A percentile compares a stretch with the other conserved stretches of the same genome.
Evolutionary conservation across 2,797 vertebrate species (phyloP).

Genomic region (Emydoidea blandingii): DNA sequence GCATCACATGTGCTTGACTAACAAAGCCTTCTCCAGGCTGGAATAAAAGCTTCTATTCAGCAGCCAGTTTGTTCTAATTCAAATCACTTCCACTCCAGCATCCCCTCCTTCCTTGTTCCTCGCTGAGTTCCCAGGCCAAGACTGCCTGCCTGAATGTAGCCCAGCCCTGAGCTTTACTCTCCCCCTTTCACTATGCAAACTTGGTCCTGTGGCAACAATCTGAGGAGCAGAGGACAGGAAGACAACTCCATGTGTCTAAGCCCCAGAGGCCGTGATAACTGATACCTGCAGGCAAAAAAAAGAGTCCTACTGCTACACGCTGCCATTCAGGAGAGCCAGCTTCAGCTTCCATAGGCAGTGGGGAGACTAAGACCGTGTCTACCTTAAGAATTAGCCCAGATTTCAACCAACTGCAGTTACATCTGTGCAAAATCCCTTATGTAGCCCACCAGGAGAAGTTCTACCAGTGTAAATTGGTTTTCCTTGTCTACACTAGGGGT

Average conservation of each 20-base stretch:
- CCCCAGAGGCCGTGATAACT: not conserved
- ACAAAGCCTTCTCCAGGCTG: conserved; percentile 84
- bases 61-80: conserved; percentile 82
- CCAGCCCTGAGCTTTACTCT: conserved; percentile 52
- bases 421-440: not conserved
- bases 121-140: conserved; percentile 78
- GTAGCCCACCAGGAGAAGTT: not conserved
- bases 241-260: not conserved
- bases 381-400: not conserved
- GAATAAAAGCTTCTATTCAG: conserved; percentile 88
- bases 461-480: not conserved
- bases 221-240: not conserved
- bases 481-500: rapidly evolving
- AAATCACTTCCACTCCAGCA: conserved; percentile 83
- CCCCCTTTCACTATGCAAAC: conserved; percentile 66
- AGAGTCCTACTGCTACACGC: not conserved
- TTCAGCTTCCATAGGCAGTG: not conserved
- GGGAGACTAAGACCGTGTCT: not conserved
- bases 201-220: rapidly evolving
- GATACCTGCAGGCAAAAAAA: not conserved
- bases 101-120: conserved; percentile 71
- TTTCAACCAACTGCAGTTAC: not conserved
- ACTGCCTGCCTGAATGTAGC: conserved; percentile 25
- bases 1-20: conserved; percentile 84
- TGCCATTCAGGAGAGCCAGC: not conserved